Base-by-base conservation (phyloP, 2,113 vertebrate genomes). In the Blennius ocellaris region DNA sequence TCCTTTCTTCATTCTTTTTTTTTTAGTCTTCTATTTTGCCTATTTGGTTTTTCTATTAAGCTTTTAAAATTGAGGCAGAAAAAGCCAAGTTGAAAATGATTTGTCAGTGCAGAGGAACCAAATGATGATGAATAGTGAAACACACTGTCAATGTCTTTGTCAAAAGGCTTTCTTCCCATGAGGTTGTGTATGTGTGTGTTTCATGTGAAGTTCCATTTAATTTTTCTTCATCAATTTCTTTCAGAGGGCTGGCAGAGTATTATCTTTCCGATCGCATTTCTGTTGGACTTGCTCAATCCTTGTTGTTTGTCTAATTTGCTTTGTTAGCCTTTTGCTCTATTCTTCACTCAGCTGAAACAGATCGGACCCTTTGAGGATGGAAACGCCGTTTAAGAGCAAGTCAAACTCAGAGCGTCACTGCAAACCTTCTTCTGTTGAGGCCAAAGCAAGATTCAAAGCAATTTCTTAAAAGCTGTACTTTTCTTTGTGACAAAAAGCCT, bases 61-160 rank as follows among this genome's bases (percentile, higher is more conserved):
- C 81, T 80, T 76, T 84, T 72, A 73, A 82, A 69, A 57, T 40
- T 16, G 14, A 74, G 58, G 53, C 68, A 45, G 37, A 62, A 69
- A 69, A 49, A 86, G 75, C 38, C 64, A 55, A 38, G 57, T 55
- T 69, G 36, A 62, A 66, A 77, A 81, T 85, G 73, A 73, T 73
- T 79, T 45, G n/a, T 51, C 59, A 53, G 71, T 63, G 58, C 71
- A 76, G 73, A 55, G 48, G 63, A 77, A 58, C n/a, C 38, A 67
- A 84, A 83, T 66, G 78, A 66, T 73, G 87, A 89, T 76, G 68
- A 81, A 84, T 60, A 65, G 74, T 56, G 57, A 78, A 66, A 58
- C 54, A 54, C 44, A 55, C 73, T 40, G 41, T 43, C 53, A 63
- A 58, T 37, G 64, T 62, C 54, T 87, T 44, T 58, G 56, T 70